These are phyloP conservation scores for Oconnorella tubifera DNA, from an alignment of 2,888 invertebrate species.

Conservation along the genomic window DNA sequence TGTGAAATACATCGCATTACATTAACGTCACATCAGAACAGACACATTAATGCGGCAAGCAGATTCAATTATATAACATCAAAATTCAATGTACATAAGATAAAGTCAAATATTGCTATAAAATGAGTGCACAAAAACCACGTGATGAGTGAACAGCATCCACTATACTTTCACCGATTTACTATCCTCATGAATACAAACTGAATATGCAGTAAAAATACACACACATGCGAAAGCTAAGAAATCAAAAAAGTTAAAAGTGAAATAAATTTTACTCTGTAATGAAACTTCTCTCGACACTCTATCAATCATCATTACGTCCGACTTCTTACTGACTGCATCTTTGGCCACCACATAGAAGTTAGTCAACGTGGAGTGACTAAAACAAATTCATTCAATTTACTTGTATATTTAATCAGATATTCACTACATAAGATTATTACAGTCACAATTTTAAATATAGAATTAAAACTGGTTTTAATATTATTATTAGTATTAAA, in stretches of 20 bases:
- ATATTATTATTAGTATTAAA: neutral
- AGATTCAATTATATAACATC: too few relatives aligned
- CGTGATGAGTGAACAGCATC: too few relatives aligned
- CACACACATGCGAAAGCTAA: neutral
- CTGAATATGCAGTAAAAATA: too few relatives aligned
- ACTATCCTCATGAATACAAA: neutral
- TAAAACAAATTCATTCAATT: neutral
- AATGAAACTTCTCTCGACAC: conserved; percentile 67
- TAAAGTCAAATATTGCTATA: too few relatives aligned
- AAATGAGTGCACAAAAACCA: neutral
- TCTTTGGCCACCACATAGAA: conserved; percentile 23
- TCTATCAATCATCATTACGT: conserved; percentile 80
- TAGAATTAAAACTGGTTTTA: neutral
- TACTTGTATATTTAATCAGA: too few relatives aligned
- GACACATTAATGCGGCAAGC: neutral
- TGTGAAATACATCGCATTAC: neutral
- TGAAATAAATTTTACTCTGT: conserved; percentile 61
- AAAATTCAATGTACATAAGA: too few relatives aligned
- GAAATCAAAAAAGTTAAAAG: neutral
- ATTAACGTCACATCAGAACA: neutral
- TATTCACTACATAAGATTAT: too few relatives aligned
- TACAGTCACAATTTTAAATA: neutral
- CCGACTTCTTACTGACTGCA: conserved; percentile 43
- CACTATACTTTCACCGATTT: too few relatives aligned
- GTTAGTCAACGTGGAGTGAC: conserved; percentile 18